Evolutionary conservation across 2,888 invertebrate species (phyloP).

Genomic region (Biston stratarius): DNA sequence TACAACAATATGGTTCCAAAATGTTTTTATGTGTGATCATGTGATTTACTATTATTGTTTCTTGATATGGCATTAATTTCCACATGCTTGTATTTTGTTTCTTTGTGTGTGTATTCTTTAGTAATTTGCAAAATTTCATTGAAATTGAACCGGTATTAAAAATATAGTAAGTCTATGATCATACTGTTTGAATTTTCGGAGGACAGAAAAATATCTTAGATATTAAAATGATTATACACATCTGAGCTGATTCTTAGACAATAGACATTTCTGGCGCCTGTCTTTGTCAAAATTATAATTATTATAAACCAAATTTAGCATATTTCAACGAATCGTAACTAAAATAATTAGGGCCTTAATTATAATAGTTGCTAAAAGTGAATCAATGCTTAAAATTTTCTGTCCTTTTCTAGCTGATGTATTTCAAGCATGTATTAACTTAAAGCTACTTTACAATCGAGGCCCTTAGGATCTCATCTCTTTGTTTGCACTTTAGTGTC

Average conservation of each 20-base stretch:
- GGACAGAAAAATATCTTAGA: not conserved
- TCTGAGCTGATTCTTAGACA: not conserved
- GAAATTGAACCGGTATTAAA: not conserved
- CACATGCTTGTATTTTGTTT: not conserved
- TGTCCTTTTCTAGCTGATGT: too few relatives aligned
- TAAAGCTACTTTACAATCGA: too few relatives aligned
- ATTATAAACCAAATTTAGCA: too few relatives aligned
- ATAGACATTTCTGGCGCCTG: not conserved
- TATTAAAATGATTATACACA: not conserved
- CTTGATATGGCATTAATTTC: not conserved
- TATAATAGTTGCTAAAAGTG: too few relatives aligned
- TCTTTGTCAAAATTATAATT: not conserved
- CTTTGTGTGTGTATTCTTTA: not conserved
- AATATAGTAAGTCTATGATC: not conserved
- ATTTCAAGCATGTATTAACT: too few relatives aligned
- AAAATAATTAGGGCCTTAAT: too few relatives aligned
- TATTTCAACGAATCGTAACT: too few relatives aligned
- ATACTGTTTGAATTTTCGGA: not conserved
- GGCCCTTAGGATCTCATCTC: too few relatives aligned
- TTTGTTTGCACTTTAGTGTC: too few relatives aligned
- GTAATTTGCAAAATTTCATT: not conserved
- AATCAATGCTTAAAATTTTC: too few relatives aligned
- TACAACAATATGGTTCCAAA: not conserved
- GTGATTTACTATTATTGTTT: too few relatives aligned
- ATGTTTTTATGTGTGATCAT: not conserved